Conservation (phyloP, 2,888 invertebrate species). For the Scaptomyza flava region DNA sequence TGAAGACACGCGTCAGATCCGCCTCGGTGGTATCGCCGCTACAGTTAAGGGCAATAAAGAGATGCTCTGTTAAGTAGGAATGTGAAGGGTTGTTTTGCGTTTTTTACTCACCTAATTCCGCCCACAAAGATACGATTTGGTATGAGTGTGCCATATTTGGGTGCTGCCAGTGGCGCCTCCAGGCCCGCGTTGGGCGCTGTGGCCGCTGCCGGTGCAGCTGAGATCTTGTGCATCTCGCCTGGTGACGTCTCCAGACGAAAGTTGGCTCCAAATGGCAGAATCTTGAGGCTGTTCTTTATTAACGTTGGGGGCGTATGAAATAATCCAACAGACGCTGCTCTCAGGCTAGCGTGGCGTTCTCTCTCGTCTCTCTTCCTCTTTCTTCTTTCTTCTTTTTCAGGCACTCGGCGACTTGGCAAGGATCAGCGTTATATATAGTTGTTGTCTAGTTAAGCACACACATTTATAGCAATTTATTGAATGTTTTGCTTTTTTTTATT, state of each 20-base stretch:
- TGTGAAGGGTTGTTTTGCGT: background rate
- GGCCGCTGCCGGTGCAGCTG: slow-evolving; percentile 80
- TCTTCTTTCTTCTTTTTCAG: background rate
- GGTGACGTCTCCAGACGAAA: slow-evolving; percentile 82
- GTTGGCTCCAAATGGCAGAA: slow-evolving; percentile 82
- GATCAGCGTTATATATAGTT: slow-evolving; percentile 13
- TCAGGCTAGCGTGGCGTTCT: slow-evolving; percentile 7
- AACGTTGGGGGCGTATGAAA: slow-evolving; percentile 34
- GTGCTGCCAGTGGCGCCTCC: slow-evolving; percentile 84
- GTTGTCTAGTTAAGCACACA: background rate
- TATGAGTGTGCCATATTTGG: slow-evolving; percentile 92
- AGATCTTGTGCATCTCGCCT: slow-evolving; percentile 82
- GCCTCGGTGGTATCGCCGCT: slow-evolving; percentile 94
- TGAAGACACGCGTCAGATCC: slow-evolving; percentile 95
- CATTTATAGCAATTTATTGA: slow-evolving; percentile 1
- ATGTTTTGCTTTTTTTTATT: background rate
- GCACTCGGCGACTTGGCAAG: background rate
- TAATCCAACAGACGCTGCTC: slow-evolving; percentile 15
- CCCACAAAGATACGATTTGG: slow-evolving; percentile 98
- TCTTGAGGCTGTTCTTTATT: slow-evolving; percentile 73
- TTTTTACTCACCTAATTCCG: slow-evolving; percentile 89
- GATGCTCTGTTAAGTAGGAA: background rate
- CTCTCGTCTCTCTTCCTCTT: background rate
- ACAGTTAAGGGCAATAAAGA: no score
- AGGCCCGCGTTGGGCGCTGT: slow-evolving; percentile 80